Percentiles rank a stretch among this genome's conserved stretches.
Evolutionary conservation across 2,113 vertebrate genomes (phyloP).

Genomic region (Crotalus helleri): DNA sequence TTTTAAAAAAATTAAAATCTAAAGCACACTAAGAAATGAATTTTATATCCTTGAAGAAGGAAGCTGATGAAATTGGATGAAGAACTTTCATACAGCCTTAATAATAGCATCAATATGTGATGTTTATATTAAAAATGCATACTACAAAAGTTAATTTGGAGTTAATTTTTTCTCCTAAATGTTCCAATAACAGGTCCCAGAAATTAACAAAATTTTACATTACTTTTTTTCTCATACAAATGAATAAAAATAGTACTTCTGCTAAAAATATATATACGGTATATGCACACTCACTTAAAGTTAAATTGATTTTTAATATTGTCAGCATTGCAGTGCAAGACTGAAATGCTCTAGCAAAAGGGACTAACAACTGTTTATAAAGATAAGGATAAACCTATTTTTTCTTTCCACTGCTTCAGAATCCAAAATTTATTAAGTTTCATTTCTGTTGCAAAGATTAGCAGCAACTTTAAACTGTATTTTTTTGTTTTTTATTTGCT

Average conservation of each 20-base stretch:
- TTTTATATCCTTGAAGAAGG: not conserved
- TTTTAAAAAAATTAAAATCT: not conserved
- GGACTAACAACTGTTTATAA: not conserved
- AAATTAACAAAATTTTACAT: not conserved
- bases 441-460: conserved; percentile 32
- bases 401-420: not conserved
- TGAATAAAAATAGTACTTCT: not conserved
- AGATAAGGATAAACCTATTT: not conserved
- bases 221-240: not conserved
- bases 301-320: not conserved
- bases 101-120: not conserved
- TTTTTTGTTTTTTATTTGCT: conserved; percentile 27
- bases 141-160: not conserved
- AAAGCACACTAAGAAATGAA: not conserved
- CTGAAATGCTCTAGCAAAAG: not conserved
- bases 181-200: not conserved
- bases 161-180: not conserved
- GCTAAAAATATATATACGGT: too few species aligned
- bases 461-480: conserved; percentile 7
- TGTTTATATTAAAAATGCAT: not conserved
- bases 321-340: not conserved
- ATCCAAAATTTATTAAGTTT: not conserved
- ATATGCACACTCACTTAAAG: not conserved
- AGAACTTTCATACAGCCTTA: not conserved
- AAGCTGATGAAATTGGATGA: not conserved